phyloP scores from a whole-genome alignment of 2,113 vertebrate genomes.

The Python bivittatus region DNA sequence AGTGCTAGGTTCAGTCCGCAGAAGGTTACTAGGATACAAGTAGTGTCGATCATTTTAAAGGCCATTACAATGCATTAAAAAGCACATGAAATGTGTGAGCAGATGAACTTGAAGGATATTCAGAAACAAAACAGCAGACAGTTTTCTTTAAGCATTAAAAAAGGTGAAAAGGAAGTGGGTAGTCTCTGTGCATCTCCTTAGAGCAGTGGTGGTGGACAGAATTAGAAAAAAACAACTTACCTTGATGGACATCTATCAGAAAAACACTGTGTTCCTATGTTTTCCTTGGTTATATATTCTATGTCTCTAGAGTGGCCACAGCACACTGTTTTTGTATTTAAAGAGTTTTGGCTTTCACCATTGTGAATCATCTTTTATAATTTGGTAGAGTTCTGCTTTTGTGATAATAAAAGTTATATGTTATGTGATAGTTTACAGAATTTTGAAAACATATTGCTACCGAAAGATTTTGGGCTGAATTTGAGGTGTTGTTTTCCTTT shows the following conservation, averaged over 20 bases:
- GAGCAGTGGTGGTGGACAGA: background rate
- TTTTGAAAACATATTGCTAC: background rate
- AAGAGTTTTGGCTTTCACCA: slow-evolving; percentile 33
- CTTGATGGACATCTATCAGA: background rate
- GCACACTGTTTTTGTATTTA: slow-evolving; percentile 37
- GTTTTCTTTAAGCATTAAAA: background rate
- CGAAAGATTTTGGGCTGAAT: slow-evolving; percentile 6
- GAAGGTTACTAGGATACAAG: too few relatives aligned
- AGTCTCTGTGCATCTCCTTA: background rate
- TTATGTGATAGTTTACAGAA: background rate
- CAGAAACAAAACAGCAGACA: background rate
- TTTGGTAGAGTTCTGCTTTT: slow-evolving; percentile 34
- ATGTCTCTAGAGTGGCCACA: slow-evolving; percentile 19
- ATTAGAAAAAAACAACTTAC: background rate
- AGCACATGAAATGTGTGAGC: background rate
- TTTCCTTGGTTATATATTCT: background rate
- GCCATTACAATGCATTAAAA: background rate
- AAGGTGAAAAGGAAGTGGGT: background rate
- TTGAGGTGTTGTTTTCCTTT: background rate
- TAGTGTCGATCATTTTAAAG: too few relatives aligned
- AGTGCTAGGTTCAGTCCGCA: too few relatives aligned
- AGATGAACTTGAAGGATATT: background rate
- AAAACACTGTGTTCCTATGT: background rate
- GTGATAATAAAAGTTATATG: background rate
- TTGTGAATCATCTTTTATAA: slow-evolving; percentile 48